Conservation (phyloP, 2,113 vertebrate species). For the Rhagologus leucostigma region DNA sequence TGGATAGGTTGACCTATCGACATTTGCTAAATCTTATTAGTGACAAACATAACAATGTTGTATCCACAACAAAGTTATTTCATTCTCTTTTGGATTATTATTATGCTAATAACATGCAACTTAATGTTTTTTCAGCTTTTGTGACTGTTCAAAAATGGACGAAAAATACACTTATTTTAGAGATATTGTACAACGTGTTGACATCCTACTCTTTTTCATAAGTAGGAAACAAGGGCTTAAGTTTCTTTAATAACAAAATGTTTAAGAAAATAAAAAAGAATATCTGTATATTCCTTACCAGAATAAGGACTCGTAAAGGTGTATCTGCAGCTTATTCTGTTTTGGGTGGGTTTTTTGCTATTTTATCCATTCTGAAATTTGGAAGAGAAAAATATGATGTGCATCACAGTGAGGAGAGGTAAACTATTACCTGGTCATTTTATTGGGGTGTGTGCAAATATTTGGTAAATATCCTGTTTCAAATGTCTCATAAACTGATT, state of each 20-base stretch:
- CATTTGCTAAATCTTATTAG: neutral
- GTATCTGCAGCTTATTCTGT: neutral
- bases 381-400: neutral
- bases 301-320: neutral
- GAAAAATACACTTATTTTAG: neutral
- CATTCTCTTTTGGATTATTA: neutral
- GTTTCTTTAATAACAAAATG: neutral
- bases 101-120: neutral
- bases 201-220: neutral
- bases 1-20: neutral
- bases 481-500: neutral
- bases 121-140: neutral
- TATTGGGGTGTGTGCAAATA: neutral
- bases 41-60: neutral
- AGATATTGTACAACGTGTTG: neutral
- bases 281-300: neutral
- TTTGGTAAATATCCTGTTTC: neutral
- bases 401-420: neutral
- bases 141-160: neutral
- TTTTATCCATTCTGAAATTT: neutral
- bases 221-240: neutral
- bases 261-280: neutral
- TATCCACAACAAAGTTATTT: neutral
- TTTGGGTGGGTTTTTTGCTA: accelerated
- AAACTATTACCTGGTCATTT: neutral